Percentiles rank a stretch among this genome's conserved stretches.
These are phyloP conservation scores for Agriopis marginaria DNA, from an alignment of 2,888 invertebrate species.

Conservation along the genomic window DNA sequence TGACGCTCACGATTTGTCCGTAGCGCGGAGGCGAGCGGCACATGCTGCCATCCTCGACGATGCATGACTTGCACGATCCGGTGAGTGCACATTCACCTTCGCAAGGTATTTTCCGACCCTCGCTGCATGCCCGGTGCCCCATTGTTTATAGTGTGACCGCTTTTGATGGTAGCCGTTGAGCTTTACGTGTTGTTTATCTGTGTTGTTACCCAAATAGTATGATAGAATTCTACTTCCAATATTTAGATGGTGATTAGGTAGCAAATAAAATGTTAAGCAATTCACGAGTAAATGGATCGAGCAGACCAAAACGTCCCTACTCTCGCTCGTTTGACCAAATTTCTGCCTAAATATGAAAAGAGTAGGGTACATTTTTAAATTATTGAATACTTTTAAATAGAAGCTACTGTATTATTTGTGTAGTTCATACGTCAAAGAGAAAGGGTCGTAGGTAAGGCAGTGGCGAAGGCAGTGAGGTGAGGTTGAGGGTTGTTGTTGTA, in stretches of 20 bases:
- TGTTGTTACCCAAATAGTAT: slow-evolving; percentile 37
- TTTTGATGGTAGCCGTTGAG: slow-evolving; percentile 66
- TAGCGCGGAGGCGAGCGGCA: slow-evolving; percentile 85
- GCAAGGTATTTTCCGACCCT: slow-evolving; percentile 23
- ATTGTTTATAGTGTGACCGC: slow-evolving; percentile 64
- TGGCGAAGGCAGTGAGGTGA: slow-evolving; percentile 64
- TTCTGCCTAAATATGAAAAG: neutral
- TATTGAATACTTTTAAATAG: neutral
- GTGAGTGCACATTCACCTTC: slow-evolving; percentile 77
- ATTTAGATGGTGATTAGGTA: slow-evolving; percentile 10
- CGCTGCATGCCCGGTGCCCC: slow-evolving; percentile 57
- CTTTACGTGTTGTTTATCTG: slow-evolving; percentile 52
- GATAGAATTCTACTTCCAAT: slow-evolving; percentile 20
- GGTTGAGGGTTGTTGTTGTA: slow-evolving; percentile 86
- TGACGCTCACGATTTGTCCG: slow-evolving; percentile 73
- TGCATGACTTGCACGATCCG: slow-evolving; percentile 87
- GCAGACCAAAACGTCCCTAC: slow-evolving; percentile 7
- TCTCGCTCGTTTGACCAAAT: slow-evolving; percentile 4
- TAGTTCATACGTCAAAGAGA: neutral
- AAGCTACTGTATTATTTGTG: neutral
- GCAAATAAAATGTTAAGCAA: neutral
- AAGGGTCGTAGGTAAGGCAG: slow-evolving; percentile 24
- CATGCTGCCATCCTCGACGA: slow-evolving; percentile 85
- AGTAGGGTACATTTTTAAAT: slow-evolving; percentile 7
- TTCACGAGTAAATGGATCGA: slow-evolving; percentile 18